Conservation (phyloP, 2,113 vertebrate genomes). For the Pteruthius melanotis region DNA sequence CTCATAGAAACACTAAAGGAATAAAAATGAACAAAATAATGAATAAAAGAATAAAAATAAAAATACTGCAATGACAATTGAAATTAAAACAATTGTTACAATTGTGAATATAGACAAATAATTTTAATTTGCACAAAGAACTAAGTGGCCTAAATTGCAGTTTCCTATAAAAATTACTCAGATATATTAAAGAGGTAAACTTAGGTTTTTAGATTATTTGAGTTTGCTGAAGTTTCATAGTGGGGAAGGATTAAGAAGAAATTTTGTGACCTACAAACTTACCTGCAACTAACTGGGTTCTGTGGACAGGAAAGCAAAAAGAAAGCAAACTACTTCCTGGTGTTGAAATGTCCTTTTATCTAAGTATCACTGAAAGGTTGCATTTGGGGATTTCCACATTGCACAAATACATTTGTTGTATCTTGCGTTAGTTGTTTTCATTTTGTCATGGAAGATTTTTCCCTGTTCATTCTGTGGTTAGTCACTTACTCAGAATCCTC, state of each 20-base stretch:
- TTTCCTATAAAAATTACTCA: constrained; percentile 52
- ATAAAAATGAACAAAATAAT: too few species aligned
- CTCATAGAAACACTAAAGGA: not conserved
- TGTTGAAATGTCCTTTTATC: not conserved
- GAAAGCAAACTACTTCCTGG: not conserved
- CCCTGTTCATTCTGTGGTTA: not conserved
- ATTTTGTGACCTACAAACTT: not conserved
- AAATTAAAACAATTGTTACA: constrained; percentile 37
- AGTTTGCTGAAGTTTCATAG: not conserved
- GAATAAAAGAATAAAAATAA: too few species aligned
- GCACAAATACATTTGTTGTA: not conserved
- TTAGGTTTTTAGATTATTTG: not conserved
- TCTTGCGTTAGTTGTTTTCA: not conserved
- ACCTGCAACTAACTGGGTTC: not conserved
- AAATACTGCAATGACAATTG: not conserved
- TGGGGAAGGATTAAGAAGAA: not conserved
- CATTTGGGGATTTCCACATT: not conserved
- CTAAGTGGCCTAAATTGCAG: constrained; percentile 24
- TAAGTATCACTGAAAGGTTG: not conserved
- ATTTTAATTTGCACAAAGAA: constrained; percentile 5
- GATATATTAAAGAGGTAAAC: constrained; percentile 1
- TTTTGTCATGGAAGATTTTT: not conserved
- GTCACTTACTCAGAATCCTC: not conserved
- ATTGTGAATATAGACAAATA: not conserved
- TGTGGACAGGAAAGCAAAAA: not conserved